A percentile compares a stretch with the other conserved stretches of the same genome.
Conservation (phyloP, 2,888 invertebrate species). For the Xestia c-nigrum region DNA sequence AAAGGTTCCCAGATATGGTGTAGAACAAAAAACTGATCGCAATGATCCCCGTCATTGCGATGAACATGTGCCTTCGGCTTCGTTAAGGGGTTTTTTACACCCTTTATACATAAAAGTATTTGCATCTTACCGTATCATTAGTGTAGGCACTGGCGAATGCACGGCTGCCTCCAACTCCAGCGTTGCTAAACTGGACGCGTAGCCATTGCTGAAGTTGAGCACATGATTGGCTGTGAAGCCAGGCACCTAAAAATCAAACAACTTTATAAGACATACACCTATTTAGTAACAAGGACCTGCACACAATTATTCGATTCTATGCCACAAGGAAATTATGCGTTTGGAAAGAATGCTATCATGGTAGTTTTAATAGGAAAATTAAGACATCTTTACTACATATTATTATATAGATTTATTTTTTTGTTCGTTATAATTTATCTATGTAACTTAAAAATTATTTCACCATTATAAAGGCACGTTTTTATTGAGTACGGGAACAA, state of each 20-base stretch:
- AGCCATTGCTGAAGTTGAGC: constrained; percentile 89
- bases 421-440: too few species aligned
- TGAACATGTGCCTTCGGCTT: too few species aligned
- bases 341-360: background rate
- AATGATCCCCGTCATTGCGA: too few species aligned
- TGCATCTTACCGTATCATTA: constrained; percentile 88
- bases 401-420: too few species aligned
- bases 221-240: constrained; percentile 91
- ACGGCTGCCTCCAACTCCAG: constrained; percentile 89
- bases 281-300: background rate
- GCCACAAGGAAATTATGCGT: background rate
- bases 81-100: too few species aligned
- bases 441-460: too few species aligned
- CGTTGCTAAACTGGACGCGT: constrained; percentile 90
- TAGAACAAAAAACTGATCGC: too few species aligned
- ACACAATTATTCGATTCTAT: background rate
- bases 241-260: constrained; percentile 86
- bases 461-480: too few species aligned
- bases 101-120: too few species aligned
- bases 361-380: background rate
- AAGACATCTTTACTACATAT: too few species aligned
- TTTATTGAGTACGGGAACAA: too few species aligned
- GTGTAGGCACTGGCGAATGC: constrained; percentile 87
- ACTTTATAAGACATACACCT: background rate
- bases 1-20: too few species aligned